phyloP scores from a whole-genome alignment of 2,888 invertebrate species.

The Meteorus cinctellus region DNA sequence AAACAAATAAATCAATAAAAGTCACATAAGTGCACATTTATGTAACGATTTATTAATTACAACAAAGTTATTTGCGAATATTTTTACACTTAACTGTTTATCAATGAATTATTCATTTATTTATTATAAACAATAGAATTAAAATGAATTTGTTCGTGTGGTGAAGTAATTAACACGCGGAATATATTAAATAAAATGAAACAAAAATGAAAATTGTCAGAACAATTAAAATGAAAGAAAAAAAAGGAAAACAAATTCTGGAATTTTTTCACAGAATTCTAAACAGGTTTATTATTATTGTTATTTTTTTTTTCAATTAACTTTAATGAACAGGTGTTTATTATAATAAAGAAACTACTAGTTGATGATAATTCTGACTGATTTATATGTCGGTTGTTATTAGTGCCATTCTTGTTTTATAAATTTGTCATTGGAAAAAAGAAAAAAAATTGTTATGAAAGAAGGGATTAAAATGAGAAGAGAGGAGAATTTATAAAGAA shows the following conservation, averaged over 20 bases:
- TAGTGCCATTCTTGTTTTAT: background rate
- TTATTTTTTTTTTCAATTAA: background rate
- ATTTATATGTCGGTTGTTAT: background rate
- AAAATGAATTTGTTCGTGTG: background rate
- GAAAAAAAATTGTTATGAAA: background rate
- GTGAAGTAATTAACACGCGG: background rate
- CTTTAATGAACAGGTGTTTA: background rate
- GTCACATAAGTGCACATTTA: background rate
- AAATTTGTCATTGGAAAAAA: background rate
- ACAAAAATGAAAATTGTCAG: background rate
- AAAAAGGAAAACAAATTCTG: too few species aligned
- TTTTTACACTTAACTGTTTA: background rate
- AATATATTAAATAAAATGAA: background rate
- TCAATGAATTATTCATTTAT: background rate
- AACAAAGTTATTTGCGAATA: background rate
- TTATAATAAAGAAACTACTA: background rate
- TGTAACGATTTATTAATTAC: background rate
- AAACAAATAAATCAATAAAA: background rate
- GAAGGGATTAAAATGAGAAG: background rate
- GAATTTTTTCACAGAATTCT: too few species aligned
- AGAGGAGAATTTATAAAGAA: background rate
- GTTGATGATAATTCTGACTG: background rate
- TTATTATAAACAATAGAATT: background rate
- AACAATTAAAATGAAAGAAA: too few species aligned
- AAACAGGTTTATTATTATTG: background rate